Conservation (phyloP, 2,888 invertebrate species). For the Athalia rosae region DNA sequence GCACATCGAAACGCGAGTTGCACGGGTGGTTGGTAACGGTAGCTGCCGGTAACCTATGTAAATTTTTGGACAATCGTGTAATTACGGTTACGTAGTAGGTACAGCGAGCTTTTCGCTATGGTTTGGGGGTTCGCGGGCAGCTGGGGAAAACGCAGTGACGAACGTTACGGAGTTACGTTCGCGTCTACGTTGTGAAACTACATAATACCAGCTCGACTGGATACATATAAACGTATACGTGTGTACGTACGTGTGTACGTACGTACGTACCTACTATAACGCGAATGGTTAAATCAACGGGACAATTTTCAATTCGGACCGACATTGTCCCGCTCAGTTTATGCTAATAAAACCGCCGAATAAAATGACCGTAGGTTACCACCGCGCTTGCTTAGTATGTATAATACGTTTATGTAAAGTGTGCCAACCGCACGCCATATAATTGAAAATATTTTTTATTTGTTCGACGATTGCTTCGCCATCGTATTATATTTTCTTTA, state of each 20-base stretch:
- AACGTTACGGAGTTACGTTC: neutral
- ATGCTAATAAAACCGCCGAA: conserved; percentile 50
- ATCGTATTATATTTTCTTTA: too few relatives aligned
- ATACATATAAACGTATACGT: conserved; percentile 24
- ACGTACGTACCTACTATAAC: neutral
- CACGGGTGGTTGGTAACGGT: conserved; percentile 50
- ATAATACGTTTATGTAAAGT: too few relatives aligned
- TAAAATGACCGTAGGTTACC: conserved; percentile 11
- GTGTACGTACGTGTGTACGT: neutral
- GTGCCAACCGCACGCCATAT: too few relatives aligned
- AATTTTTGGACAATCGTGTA: conserved; percentile 67
- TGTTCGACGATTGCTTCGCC: too few relatives aligned
- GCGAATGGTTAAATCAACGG: conserved; percentile 58
- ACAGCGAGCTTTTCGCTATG: neutral
- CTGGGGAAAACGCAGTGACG: conserved; percentile 23
- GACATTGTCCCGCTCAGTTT: conserved; percentile 44
- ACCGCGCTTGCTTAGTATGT: neutral
- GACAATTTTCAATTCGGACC: conserved; percentile 58
- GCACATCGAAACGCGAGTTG: conserved; percentile 54
- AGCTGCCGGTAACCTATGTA: conserved; percentile 63
- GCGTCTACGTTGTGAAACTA: neutral
- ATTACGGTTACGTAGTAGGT: conserved; percentile 58
- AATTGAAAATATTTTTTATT: too few relatives aligned
- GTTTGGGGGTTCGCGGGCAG: neutral
- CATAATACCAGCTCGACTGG: neutral